These are phyloP conservation scores for Atta cephalotes DNA, from an alignment of 1,140 invertebrate species.

Conservation along the genomic window DNA sequence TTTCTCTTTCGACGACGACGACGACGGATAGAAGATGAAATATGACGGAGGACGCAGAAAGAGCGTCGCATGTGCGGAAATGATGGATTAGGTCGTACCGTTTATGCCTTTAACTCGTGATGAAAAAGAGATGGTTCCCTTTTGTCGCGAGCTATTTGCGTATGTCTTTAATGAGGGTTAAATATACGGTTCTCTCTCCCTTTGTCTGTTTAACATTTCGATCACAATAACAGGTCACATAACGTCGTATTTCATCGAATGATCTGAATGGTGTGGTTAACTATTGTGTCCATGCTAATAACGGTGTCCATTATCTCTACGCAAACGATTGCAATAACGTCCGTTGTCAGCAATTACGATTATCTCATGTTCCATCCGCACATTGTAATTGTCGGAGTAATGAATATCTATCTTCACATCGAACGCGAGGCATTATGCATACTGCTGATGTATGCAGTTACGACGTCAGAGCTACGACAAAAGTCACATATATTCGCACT, in stretches of 20 bases:
- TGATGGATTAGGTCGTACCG: slow-evolving; percentile 48
- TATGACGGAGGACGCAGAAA: background rate
- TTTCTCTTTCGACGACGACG: slow-evolving; percentile 11
- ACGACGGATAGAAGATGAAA: background rate
- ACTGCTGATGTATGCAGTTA: background rate
- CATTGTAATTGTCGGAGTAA: slow-evolving; percentile 11
- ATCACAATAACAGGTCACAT: background rate
- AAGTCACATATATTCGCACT: slow-evolving; percentile 11
- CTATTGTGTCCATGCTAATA: slow-evolving; percentile 31
- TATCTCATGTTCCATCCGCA: slow-evolving; percentile 19
- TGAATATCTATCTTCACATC: slow-evolving; percentile 52
- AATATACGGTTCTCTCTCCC: background rate
- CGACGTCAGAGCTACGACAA: slow-evolving; percentile 20
- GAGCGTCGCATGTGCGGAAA: slow-evolving; percentile 38
- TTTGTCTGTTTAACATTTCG: background rate
- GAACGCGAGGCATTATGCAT: slow-evolving; percentile 19
- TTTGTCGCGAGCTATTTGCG: background rate
- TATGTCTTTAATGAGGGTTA: background rate
- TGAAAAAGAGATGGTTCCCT: background rate
- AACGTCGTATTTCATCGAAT: background rate
- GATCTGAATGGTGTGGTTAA: background rate
- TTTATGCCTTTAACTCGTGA: slow-evolving; percentile 16
- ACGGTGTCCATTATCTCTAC: slow-evolving; percentile 32
- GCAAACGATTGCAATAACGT: slow-evolving; percentile 18
- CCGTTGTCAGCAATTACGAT: slow-evolving; percentile 42